These are phyloP conservation scores for Ladona fulva DNA, from an alignment of 1,140 invertebrate genomes.

Conservation along the genomic window DNA sequence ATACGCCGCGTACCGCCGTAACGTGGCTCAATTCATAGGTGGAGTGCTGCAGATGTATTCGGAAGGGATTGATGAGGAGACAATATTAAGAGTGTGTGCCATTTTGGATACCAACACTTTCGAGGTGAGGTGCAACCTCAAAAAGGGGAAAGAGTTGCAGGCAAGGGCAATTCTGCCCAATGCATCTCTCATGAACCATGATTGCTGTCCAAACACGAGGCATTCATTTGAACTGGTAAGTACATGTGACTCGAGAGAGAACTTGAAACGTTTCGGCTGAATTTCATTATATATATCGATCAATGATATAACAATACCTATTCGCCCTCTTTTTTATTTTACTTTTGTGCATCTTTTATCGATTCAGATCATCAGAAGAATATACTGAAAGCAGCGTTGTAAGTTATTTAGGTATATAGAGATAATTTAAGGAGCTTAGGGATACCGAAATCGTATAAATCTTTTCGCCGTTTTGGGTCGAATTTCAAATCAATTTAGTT, in stretches of 20 bases:
- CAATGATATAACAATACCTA: too few species aligned
- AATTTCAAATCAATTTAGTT: too few species aligned
- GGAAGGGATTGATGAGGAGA: constrained; percentile 39
- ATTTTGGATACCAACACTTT: constrained; percentile 58
- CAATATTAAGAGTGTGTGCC: constrained; percentile 52
- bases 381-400: too few species aligned
- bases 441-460: too few species aligned
- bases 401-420: too few species aligned
- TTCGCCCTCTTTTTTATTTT: too few species aligned
- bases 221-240: constrained; percentile 35
- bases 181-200: constrained; percentile 62
- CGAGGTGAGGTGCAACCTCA: constrained; percentile 20
- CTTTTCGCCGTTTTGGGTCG: too few species aligned
- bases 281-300: too few species aligned
- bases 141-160: constrained; percentile 31
- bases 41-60: constrained; percentile 43
- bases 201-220: constrained; percentile 62
- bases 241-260: neutral
- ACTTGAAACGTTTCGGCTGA: too few species aligned
- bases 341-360: too few species aligned
- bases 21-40: constrained; percentile 48
- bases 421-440: too few species aligned
- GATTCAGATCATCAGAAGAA: too few species aligned
- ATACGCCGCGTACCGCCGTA: constrained; percentile 46
- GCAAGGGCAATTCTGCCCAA: constrained; percentile 62